Evolutionary conservation across 2,888 invertebrate genomes (phyloP).

Genomic region (Deilephila elpenor): DNA sequence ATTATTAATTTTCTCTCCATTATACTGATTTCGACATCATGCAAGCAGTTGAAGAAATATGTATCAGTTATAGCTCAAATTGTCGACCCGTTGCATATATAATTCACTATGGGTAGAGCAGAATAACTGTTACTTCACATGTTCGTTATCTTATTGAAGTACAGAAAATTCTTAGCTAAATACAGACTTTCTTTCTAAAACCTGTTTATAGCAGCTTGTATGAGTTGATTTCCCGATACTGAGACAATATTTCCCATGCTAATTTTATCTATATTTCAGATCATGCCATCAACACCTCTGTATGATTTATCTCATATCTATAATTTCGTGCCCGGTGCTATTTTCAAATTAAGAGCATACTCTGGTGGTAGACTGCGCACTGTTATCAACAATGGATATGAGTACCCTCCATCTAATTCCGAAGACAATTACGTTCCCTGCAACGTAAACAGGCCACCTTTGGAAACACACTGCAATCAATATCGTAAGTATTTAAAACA

Average conservation of each 20-base stretch:
- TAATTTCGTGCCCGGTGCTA: slow-evolving; percentile 30
- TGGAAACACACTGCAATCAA: slow-evolving; percentile 34
- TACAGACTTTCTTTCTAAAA: no score
- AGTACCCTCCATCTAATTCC: slow-evolving; percentile 32
- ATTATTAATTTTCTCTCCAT: no score
- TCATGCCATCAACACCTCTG: slow-evolving; percentile 49
- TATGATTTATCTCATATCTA: slow-evolving; percentile 52
- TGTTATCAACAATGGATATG: slow-evolving; percentile 35
- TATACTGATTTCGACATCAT: no score
- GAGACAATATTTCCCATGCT: background rate
- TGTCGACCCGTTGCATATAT: no score
- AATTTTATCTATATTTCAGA: slow-evolving; percentile 40
- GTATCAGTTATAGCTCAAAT: no score
- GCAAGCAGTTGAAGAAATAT: no score
- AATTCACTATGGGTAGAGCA: no score
- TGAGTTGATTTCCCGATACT: no score
- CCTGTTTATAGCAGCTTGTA: no score
- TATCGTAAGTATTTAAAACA: slow-evolving; percentile 4
- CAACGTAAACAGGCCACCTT: slow-evolving; percentile 27
- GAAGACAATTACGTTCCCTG: background rate
- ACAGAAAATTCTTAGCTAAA: no score
- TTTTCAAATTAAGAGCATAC: slow-evolving; percentile 25
- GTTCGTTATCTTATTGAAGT: no score
- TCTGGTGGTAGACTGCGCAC: slow-evolving; percentile 33
- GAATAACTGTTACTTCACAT: no score